Conservation (phyloP, 2,888 invertebrate genomes). For the Heliconius aoede region DNA sequence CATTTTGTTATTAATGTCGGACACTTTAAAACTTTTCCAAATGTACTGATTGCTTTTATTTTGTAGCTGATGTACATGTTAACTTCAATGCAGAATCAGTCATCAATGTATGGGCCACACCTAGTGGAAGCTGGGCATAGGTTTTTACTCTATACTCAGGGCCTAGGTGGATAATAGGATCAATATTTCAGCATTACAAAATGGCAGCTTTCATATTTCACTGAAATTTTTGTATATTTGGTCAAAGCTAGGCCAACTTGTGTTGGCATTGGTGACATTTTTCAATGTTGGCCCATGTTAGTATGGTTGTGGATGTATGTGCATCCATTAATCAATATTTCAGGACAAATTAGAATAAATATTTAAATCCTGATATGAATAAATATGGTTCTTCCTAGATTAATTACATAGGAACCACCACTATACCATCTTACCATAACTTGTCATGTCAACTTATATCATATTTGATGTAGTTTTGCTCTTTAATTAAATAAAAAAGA, state of each 20-base stretch:
- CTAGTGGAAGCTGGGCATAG: background rate
- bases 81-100: no score
- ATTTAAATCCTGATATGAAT: background rate
- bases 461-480: background rate
- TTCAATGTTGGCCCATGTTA: background rate
- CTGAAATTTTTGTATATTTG: background rate
- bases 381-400: background rate
- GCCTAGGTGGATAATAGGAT: no score
- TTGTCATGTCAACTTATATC: no score
- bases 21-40: background rate
- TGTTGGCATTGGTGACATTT: background rate
- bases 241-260: background rate
- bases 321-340: constrained; percentile 3
- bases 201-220: constrained; percentile 2
- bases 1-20: background rate
- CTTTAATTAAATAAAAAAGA: background rate
- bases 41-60: background rate
- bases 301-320: background rate
- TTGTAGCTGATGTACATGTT: no score
- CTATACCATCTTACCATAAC: no score
- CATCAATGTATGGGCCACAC: background rate
- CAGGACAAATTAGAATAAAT: background rate
- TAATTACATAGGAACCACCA: background rate
- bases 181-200: background rate
- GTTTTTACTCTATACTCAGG: background rate